Conservation (phyloP, 2,113 vertebrate species). For the Callospermophilus lateralis region DNA sequence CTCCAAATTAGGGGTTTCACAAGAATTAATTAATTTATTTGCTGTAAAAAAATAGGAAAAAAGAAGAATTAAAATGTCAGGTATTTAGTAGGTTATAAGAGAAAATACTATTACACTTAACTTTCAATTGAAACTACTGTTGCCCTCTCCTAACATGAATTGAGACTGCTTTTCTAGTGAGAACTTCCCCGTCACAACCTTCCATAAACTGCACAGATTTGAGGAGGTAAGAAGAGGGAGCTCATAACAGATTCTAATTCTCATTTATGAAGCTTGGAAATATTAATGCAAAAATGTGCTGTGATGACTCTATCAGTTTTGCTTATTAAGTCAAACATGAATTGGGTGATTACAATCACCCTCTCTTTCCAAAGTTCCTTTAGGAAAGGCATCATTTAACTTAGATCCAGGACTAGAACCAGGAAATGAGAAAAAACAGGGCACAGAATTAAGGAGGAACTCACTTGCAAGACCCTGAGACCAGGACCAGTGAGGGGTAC, state of each 20-base stretch:
- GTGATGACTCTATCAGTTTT: not conserved
- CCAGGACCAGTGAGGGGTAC: not conserved
- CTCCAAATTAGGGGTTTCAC: not conserved
- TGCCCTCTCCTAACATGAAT: not conserved
- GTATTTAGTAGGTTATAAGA: not conserved
- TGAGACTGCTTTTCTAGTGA: not conserved
- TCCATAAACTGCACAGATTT: not conserved
- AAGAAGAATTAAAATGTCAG: not conserved
- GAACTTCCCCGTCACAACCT: not conserved
- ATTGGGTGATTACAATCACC: not conserved
- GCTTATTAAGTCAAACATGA: not conserved
- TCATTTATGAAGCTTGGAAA: not conserved
- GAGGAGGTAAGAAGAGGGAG: not conserved
- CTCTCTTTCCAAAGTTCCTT: not conserved
- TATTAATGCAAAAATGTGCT: not conserved
- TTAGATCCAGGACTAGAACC: not conserved
- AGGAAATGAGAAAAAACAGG: not conserved
- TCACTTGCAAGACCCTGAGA: not conserved
- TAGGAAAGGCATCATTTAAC: slow-evolving; percentile 1
- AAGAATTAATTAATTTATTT: not conserved
- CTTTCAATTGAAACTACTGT: not conserved
- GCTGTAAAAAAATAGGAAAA: not conserved
- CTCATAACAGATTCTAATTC: not conserved
- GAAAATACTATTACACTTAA: slow-evolving; percentile 27
- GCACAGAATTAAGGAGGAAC: not conserved